Evolutionary conservation across 2,888 invertebrate genomes (phyloP).

Genomic region (Penaeus monodon): DNA sequence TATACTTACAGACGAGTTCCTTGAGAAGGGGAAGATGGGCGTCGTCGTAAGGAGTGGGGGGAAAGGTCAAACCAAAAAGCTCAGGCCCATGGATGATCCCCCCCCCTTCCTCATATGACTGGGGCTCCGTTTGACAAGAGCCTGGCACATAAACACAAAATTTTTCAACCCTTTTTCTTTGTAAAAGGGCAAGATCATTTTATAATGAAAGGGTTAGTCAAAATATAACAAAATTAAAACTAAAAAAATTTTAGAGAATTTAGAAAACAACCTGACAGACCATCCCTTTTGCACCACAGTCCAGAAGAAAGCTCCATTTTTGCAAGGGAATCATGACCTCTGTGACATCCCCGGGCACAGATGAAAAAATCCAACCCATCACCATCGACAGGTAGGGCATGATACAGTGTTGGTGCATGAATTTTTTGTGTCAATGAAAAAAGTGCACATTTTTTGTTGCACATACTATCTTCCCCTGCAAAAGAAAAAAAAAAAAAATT

Average conservation of each 20-base stretch:
- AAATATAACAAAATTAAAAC: background rate
- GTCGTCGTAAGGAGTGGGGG: slow-evolving; percentile 76
- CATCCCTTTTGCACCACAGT: slow-evolving; percentile 96
- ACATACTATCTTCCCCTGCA: slow-evolving; percentile 87
- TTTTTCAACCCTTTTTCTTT: background rate
- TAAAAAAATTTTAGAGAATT: background rate
- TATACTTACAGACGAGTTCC: slow-evolving; percentile 38
- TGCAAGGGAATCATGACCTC: slow-evolving; percentile 96
- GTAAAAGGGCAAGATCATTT: background rate
- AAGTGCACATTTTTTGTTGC: slow-evolving; percentile 94
- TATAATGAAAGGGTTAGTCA: background rate
- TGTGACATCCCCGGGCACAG: slow-evolving; percentile 96
- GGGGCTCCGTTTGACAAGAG: slow-evolving; percentile 77
- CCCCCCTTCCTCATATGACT: slow-evolving; percentile 69
- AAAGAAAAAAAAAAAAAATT: background rate
- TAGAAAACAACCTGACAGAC: slow-evolving; percentile 75
- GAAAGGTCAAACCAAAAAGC: slow-evolving; percentile 73
- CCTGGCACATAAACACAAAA: slow-evolving; percentile 70
- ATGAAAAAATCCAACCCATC: slow-evolving; percentile 98
- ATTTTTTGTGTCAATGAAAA: slow-evolving; percentile 95
- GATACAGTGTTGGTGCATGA: slow-evolving; percentile 86
- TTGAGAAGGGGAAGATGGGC: slow-evolving; percentile 74
- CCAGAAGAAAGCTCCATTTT: slow-evolving; percentile 99
- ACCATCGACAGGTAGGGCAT: slow-evolving; percentile 99
- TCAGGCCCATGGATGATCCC: slow-evolving; percentile 66